Evolutionary conservation across 2,888 invertebrate species (phyloP), one percentile per base, ranked within the genome.

Genomic region (Andrena fulva): DNA sequence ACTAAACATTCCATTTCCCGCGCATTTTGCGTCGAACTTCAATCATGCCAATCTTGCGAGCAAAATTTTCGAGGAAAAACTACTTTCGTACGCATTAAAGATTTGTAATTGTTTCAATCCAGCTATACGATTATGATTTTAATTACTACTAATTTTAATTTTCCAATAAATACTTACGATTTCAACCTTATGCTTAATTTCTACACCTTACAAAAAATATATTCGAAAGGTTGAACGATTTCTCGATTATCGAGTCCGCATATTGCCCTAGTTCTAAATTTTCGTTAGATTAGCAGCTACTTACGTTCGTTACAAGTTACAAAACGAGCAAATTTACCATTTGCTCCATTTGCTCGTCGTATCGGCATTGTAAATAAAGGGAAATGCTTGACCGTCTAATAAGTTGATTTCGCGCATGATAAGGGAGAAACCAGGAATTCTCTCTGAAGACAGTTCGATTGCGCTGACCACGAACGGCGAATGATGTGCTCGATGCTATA

Each of bases 281-380:
- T 84, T 54, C 60, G 71, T 84, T 75, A 77, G 78, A 79, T 82
- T 84, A 82, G 79, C 75, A 79, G 64, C 72, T 63, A 84, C 74
- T 82, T 75, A 64, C 27, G 48, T 59, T 77, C 71, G 82, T 75
- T 84, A 82, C 63, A 79, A 84, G 82, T 75, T 84, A 82, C 63
- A 79, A 84, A 84, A 84, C 74, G 82, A 78, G 52, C 48, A 82
- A 75, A 79, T 76, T 79, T 75, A 67, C 82, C 72, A 69, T 72
- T 82, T 79, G 54, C 69, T 48, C 82, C 72, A 69, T 72, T 82
- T 79, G 54, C 69, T 48, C 78, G 29, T 75, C 64, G 63, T 48
- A 62, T 72, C 60, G 54, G 62, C 64, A 59, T 72, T 82, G 82
- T 79, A 82, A 79, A 84, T 84, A 82, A 84, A 82, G 50, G 27